These are phyloP conservation scores for Lamellibrachia satsuma DNA, from an alignment of 2,888 invertebrate genomes.

Conservation along the genomic window DNA sequence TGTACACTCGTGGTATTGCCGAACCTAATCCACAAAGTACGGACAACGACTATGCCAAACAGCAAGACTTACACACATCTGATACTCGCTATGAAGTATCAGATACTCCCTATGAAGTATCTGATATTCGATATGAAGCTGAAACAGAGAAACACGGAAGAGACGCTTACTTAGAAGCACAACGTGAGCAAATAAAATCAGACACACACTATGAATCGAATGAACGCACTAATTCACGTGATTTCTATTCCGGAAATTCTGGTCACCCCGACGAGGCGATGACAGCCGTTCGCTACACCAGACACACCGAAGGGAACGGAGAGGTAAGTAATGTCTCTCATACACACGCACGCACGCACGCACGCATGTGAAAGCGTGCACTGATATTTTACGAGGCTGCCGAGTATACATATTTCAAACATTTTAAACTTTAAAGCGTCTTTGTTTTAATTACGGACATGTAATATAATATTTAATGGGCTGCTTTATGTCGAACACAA, in stretches of 20 bases:
- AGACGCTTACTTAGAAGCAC: background rate
- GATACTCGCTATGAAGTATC: background rate
- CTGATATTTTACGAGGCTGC: too few relatives aligned
- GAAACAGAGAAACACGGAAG: background rate
- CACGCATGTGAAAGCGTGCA: too few relatives aligned
- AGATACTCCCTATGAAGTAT: background rate
- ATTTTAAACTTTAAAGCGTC: too few relatives aligned
- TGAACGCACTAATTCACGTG: background rate
- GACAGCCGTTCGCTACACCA: background rate
- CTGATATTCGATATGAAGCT: too few relatives aligned
- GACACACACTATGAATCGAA: background rate
- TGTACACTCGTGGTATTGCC: background rate
- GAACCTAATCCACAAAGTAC: background rate
- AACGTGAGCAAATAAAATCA: background rate
- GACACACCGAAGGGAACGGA: background rate
- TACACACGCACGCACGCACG: too few relatives aligned
- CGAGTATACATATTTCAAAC: too few relatives aligned
- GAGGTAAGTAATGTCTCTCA: background rate
- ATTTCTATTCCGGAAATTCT: background rate
- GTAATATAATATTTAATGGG: too few relatives aligned
- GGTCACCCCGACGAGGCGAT: background rate
- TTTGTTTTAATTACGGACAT: too few relatives aligned
- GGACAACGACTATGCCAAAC: background rate
- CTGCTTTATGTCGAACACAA: too few relatives aligned
- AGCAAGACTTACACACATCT: background rate